Evolutionary conservation across 2,113 vertebrate species (phyloP), one percentile per base, ranked within the genome.

Genomic region (Cynoglossus semilaevis): DNA sequence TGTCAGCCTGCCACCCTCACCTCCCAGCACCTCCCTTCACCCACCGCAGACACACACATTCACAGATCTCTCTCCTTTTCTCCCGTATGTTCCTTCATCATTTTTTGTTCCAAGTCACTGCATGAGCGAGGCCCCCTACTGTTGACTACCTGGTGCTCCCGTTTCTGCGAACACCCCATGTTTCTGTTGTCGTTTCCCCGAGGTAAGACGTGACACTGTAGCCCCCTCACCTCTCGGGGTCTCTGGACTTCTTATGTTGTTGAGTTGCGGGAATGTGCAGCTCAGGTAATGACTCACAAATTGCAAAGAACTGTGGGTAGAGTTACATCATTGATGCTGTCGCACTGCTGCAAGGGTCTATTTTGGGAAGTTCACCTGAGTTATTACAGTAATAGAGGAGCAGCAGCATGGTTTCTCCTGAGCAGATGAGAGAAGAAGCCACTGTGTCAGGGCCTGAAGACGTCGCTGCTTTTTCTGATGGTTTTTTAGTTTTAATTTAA

Each of bases 311-410:
- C 69, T 53, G 52, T 41, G 54, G 15, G 53, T 3, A 37, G 17
- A 60, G 57, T 61, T 45, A 51, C 53, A 41, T 70, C 47, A 37
- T 43, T 42, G 52, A 34, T 6, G 37, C 51, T 65, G 1, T n/a
- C n/a, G n/a, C n/a, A n/a, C n/a, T n/a, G n/a, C n/a, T n/a, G n/a
- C n/a, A n/a, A n/a, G 36, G 35, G 14, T 66, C 54, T 81, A 70
- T 81, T 81, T 79, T 77, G n/a, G 43, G 62, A 50, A 13, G 42
- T 46, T 74, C 58, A 66, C 60, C 74, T 63, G 65, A 76, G 59
- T 76, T 74, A 64, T 74, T 43, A 9, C 49, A 47, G 62, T 72
- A 67, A 68, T 75, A 64, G 73, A 79, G 43, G 55, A 76, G 63
- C 76, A 22, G 41, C 62, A 46, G 70, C 9, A 0, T 35, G 56